Base-by-base conservation (phyloP, 2,888 invertebrate genomes). In the Drosophila demipolita region DNA sequence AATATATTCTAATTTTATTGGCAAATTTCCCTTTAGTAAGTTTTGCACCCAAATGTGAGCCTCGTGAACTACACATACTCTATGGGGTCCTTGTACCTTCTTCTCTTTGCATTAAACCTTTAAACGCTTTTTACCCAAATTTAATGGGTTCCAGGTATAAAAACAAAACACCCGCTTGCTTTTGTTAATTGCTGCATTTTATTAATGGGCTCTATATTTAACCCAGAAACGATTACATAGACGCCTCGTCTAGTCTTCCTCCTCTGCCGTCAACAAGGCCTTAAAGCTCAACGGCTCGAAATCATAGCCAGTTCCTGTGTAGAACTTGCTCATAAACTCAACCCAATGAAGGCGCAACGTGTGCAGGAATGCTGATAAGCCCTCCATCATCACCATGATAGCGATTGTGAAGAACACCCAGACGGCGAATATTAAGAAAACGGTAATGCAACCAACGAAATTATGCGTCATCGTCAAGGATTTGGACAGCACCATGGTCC, bases 381-480 rank as follows among this genome's bases (percentile, higher is more conserved):
- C 99, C 94, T 99, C 99, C 99, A 99, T 99, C 92, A 99, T 95
- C 76, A 99, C 97, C 80, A 99, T 95, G 93, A 99, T 99, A 87
- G 97, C 97, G 57, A 99, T 94, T 1, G 99, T 99, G 79, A 99
- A 95, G 63, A 96, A 94, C 64, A 97, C 96, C 98, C 99, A 99
- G 91, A 96, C 95, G 76, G 96, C 96, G 94, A 99, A 99, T 55
- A 98, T 95, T 33, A 96, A 93, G 94, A 96, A 98, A 53, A 99
- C 93, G 72, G 96, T 94, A 70, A 98, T 94, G 49, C 96, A 96
- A 54, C 97, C 97, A 45, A 94, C 91, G 94, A 96, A 97, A 7
- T 90, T 87, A 94, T 88, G 95, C 35, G 83, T 94, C 35, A 82
- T 94, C 72, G 94, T 94, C 65, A 99, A 94, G 7, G 97, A 98